A percentile compares a stretch with the other conserved stretches of the same genome.
Conservation (phyloP, 2,888 invertebrate genomes). For the Helicoverpa assulta region DNA sequence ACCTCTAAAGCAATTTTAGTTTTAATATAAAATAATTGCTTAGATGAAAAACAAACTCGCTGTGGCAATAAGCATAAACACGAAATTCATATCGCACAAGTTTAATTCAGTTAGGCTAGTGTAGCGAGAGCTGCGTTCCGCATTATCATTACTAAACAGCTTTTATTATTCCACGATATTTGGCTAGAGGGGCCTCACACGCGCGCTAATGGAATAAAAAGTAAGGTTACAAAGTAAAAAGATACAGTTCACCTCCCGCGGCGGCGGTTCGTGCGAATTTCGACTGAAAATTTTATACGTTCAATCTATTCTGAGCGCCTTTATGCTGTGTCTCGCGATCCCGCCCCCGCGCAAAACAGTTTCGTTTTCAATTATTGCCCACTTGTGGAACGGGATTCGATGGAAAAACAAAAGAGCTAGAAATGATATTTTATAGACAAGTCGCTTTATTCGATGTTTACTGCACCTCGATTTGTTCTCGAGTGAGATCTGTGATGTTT, state of each 20-base stretch:
- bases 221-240: slow-evolving; percentile 90
- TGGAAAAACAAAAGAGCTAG: slow-evolving; percentile 88
- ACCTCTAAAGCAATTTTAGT: slow-evolving; percentile 45
- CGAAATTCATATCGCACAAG: slow-evolving; percentile 79
- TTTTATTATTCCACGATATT: slow-evolving; percentile 90
- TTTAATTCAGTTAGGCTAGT: slow-evolving; percentile 86
- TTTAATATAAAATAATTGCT: slow-evolving; percentile 65
- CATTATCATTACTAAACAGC: slow-evolving; percentile 89
- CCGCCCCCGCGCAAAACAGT: slow-evolving; percentile 86
- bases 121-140: slow-evolving; percentile 82
- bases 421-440: slow-evolving; percentile 90
- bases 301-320: slow-evolving; percentile 89
- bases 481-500: slow-evolving; percentile 86
- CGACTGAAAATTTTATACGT: slow-evolving; percentile 90
- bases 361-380: slow-evolving; percentile 90
- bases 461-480: slow-evolving; percentile 87
- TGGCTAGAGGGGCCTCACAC: slow-evolving; percentile 88
- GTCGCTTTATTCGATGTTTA: slow-evolving; percentile 88
- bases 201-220: slow-evolving; percentile 90
- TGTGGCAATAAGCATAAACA: slow-evolving; percentile 78
- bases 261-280: slow-evolving; percentile 88
- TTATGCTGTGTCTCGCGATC: slow-evolving; percentile 88
- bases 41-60: slow-evolving; percentile 76
- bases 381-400: slow-evolving; percentile 89
- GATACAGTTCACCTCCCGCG: slow-evolving; percentile 88